Base-by-base conservation (phyloP, 2,888 invertebrate species). In the Norana najaformis region DNA sequence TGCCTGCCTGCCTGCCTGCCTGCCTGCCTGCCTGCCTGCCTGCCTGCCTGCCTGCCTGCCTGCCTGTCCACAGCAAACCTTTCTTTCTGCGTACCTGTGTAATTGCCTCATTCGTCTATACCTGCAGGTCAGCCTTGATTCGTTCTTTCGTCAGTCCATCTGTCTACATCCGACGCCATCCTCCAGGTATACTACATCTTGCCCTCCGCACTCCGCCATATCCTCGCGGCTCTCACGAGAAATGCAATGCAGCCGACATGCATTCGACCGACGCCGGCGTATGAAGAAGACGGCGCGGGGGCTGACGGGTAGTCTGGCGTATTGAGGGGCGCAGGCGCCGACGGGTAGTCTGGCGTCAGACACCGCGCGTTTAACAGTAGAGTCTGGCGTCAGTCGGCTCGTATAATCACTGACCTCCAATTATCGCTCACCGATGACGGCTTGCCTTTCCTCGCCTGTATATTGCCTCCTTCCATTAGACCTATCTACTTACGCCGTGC, bases 351-450 rank as follows among this genome's bases (percentile, higher is more conserved):
- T 85, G 85, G 85, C 85, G 85, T 85, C 85, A 36, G 85, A 35
- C 85, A 6, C 35, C 0, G 18, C 85, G 85, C 37, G 69, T 85
- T 85, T 85, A 85, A 85, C 35, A 85, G 85, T 85, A 85, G 20
- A 85, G 85, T 85, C 85, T 85, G 85, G 85, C 85, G 85, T 85
- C 85, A 85, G 85, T 85, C 85, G 35, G 85, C 37, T 37, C 85
- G 36, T 85, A 36, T 36, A 85, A 85, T 69, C 35, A 37, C 85
- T 35, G 23, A 35, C 85, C 85, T 37, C 85, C 85, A 85, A 85
- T 85, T 85, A 85, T 85, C 85, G 85, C 37, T n/a, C 69, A 69
- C 85, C 85, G 85, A 36, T 85, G 85, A 85, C 85, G 85, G 85
- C 35, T 36, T 35, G 85, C 85, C 36, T 85, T 85, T 85, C 20